These are phyloP conservation scores for Sigmodon hispidus DNA, from an alignment of 2,113 vertebrate species.

Conservation along the genomic window DNA sequence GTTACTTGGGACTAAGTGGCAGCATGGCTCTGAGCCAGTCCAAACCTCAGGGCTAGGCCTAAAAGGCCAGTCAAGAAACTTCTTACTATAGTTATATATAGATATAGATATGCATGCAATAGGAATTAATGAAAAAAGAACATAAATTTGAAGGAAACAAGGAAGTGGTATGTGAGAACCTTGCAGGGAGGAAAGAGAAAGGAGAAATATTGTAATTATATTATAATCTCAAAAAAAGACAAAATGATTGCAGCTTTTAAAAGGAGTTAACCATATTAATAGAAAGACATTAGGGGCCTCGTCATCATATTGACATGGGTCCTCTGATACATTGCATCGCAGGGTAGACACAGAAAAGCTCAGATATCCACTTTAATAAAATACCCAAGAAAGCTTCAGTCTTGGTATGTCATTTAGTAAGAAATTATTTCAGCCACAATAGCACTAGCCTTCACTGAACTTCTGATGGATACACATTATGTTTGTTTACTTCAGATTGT, in stretches of 20 bases:
- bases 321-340: background rate
- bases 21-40: too few relatives aligned
- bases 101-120: background rate
- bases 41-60: too few relatives aligned
- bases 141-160: background rate
- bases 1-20: too few relatives aligned
- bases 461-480: constrained; percentile 53
- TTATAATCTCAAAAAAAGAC: background rate
- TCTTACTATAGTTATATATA: background rate
- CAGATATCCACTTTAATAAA: constrained; percentile 24
- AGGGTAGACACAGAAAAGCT: constrained; percentile 19
- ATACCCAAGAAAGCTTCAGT: constrained; percentile 18
- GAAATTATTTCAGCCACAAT: constrained; percentile 55
- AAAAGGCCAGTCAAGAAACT: too few relatives aligned
- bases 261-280: background rate
- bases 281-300: constrained; percentile 27
- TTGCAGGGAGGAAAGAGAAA: background rate
- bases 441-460: constrained; percentile 36
- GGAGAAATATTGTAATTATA: background rate
- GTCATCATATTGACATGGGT: background rate
- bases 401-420: constrained; percentile 39
- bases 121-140: background rate
- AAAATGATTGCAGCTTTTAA: background rate
- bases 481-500: constrained; percentile 64
- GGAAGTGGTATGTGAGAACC: background rate